These are phyloP conservation scores for Harpagifer antarcticus DNA, from an alignment of 2,797 vertebrate genomes.

Conservation along the genomic window DNA sequence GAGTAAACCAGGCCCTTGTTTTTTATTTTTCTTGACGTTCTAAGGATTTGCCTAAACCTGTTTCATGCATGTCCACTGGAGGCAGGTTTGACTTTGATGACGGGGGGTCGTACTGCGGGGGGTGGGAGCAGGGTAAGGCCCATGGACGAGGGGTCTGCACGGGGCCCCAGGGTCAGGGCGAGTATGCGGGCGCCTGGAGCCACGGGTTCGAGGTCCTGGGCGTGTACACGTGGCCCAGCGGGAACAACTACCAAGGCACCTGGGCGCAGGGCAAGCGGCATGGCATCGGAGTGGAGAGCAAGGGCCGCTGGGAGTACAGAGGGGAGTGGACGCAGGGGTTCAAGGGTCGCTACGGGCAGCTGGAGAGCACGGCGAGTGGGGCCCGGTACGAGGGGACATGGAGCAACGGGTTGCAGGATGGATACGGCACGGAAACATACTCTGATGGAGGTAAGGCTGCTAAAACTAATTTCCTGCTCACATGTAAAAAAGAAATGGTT, in stretches of 20 bases:
- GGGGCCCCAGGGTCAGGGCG: conserved; percentile 97
- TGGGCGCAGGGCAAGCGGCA: conserved; percentile 99
- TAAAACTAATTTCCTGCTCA: background rate
- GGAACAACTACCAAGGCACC: conserved; percentile 97
- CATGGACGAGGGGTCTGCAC: conserved; percentile 98
- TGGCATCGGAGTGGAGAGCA: conserved; percentile 97
- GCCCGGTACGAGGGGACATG: conserved; percentile 97
- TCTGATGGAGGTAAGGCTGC: conserved; percentile 94
- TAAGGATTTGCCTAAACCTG: conserved; percentile 93
- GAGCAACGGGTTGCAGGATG: conserved; percentile 98
- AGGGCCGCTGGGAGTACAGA: conserved; percentile 97
- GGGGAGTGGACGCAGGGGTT: conserved; percentile 99
- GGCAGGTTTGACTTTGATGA: conserved; percentile 99
- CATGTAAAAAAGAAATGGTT: background rate
- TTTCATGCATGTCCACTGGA: conserved; percentile 99
- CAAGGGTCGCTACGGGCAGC: conserved; percentile 97
- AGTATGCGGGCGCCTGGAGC: conserved; percentile 97
- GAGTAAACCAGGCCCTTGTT: conserved; percentile 69
- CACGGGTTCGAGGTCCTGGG: conserved; percentile 98
- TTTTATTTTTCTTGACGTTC: conserved; percentile 81
- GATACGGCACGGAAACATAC: conserved; percentile 98
- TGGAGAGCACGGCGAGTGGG: conserved; percentile 93
- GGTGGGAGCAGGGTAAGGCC: conserved; percentile 99
- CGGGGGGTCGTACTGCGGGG: conserved; percentile 99
- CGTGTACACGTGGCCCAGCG: conserved; percentile 98